These are phyloP conservation scores for Tipula confusa DNA, from an alignment of 2,888 invertebrate species.

Conservation along the genomic window DNA sequence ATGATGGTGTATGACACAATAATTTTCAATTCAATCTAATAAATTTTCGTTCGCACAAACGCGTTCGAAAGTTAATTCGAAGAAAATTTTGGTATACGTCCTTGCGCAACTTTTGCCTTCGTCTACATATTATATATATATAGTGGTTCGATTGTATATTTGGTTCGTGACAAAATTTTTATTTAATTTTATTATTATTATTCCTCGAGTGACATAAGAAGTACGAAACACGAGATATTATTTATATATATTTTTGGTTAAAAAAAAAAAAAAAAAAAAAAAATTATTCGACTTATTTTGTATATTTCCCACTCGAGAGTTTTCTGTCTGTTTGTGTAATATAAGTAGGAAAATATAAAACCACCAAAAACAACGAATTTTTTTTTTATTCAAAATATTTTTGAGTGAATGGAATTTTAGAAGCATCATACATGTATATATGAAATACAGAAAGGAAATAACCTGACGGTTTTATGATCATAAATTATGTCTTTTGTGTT, in stretches of 20 bases:
- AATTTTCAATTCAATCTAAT: conserved; percentile 9
- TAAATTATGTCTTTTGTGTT: conserved; percentile 25
- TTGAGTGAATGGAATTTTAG: conserved; percentile 12
- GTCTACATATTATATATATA: background rate
- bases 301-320: background rate
- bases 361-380: background rate
- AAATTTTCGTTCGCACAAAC: conserved; percentile 4
- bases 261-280: background rate
- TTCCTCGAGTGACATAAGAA: conserved; percentile 3
- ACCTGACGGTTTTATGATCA: conserved; percentile 16
- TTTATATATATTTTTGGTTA: background rate
- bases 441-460: conserved; percentile 9
- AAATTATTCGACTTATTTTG: background rate
- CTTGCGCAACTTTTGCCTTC: background rate
- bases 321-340: background rate
- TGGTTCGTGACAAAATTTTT: background rate
- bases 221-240: conserved; percentile 16
- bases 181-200: too few relatives aligned
- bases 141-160: background rate
- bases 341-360: background rate
- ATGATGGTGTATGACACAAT: background rate
- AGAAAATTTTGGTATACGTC: background rate
- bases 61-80: background rate
- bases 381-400: background rate
- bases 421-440: background rate